Percentiles rank a stretch among this genome's conserved stretches.
phyloP scores from a whole-genome alignment of 2,113 vertebrate genomes.

The Hippocampus zosterae region DNA sequence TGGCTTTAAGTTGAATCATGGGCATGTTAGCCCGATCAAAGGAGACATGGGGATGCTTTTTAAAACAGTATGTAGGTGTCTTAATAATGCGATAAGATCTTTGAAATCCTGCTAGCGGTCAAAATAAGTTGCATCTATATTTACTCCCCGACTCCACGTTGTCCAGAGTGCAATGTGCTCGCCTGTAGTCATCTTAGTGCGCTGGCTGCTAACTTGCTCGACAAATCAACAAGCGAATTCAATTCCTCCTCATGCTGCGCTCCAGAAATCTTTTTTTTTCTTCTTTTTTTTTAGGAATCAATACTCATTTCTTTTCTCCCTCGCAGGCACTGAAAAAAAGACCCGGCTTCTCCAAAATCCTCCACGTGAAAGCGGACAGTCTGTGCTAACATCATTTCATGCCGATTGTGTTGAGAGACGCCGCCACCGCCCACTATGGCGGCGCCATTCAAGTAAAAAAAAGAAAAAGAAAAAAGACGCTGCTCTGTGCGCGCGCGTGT shows the following conservation, averaged over 20 bases:
- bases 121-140: constrained; percentile 25
- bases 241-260: background rate
- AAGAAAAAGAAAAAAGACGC: constrained; percentile 4
- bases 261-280: background rate
- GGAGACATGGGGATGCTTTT: too few relatives aligned
- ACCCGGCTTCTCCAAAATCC: constrained; percentile 96
- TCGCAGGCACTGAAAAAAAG: constrained; percentile 90
- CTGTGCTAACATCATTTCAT: constrained; percentile 81
- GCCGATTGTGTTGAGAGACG: constrained; percentile 22
- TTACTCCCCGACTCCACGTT: constrained; percentile 13
- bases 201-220: constrained; percentile 20
- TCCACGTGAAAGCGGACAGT: constrained; percentile 94
- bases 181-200: constrained; percentile 19
- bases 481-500: constrained; percentile 11
- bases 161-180: constrained; percentile 38
- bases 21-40: too few relatives aligned
- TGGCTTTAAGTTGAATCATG: background rate
- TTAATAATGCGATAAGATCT: too few relatives aligned
- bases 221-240: background rate
- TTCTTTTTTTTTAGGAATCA: background rate
- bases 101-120: too few relatives aligned
- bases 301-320: background rate
- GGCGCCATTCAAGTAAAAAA: constrained; percentile 33
- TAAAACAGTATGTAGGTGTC: background rate
- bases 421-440: background rate